Evolutionary conservation across 2,113 vertebrate species (phyloP), one percentile per base, ranked within the genome.

Genomic region (Sinosuthora webbiana): DNA sequence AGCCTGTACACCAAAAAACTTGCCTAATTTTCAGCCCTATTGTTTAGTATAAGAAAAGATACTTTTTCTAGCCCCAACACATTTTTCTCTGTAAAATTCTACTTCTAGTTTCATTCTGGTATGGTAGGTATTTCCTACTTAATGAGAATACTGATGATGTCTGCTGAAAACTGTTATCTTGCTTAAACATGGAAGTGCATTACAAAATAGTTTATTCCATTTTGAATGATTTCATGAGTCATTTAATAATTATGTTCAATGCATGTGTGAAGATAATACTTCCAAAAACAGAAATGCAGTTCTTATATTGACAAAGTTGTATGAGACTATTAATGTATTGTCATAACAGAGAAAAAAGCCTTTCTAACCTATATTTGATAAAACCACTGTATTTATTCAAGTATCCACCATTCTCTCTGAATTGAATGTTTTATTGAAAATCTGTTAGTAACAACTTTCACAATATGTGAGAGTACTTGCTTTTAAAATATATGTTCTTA

Each of bases 181-280:
- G 7, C 30, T 81, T 85, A 65, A 93, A 93, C 67, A 63, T 0
- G 4, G 41, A 83, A 49, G 18, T 68, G 15, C 27, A 15, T 41
- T 83, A 16, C 59, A 37, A 52, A 65, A 33, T 35, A 62, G 7
- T 42, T 4, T 76, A 78, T 79, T 89, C 45, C 13, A 12, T 91
- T 88, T 28, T 63, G 37, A n/a, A n/a, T 77, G n/a, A 44, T 90
- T 90, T 79, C 28, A 16, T 59, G 69, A 85, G 62, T 83, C 47
- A 77, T 92, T 96, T 90, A 78, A 45, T 91, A 82, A 71, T 90
- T 90, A 62, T 45, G 49, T 92, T 84, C 20, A 18, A 70, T 75
- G 76, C 19, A 44, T 60, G 27, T 91, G 25, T 79, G 83, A 87
- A 91, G 79, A 89, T 82, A 85, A 24, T 86, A 52, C 49, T 71